phyloP scores from a whole-genome alignment of 2,113 vertebrate species.

The Eptesicus fuscus region DNA sequence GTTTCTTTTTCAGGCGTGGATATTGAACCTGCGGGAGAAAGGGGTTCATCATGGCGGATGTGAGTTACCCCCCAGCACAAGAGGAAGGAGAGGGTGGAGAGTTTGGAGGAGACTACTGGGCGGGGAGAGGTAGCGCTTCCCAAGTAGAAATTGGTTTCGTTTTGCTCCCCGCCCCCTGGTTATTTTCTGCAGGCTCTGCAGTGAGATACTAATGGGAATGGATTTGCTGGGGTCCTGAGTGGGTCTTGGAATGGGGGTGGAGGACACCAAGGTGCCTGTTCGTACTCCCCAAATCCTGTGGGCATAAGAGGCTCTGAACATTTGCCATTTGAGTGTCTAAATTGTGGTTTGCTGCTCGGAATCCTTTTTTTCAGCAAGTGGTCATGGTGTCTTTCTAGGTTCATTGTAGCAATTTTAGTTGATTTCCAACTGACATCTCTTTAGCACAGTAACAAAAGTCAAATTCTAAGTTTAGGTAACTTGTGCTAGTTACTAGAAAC shows the following conservation, averaged over 20 bases:
- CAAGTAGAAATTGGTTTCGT: neutral
- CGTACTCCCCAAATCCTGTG: neutral
- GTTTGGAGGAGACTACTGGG: neutral
- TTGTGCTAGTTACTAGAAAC: neutral
- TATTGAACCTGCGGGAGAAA: constrained; percentile 29
- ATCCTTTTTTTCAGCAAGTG: neutral
- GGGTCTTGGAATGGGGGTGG: neutral
- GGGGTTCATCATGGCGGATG: constrained; percentile 74
- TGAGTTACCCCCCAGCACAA: constrained; percentile 44
- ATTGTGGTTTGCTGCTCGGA: neutral
- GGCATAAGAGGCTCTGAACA: neutral
- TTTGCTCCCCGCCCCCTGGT: neutral
- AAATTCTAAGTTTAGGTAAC: neutral
- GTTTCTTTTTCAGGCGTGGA: constrained; percentile 66
- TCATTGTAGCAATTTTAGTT: neutral
- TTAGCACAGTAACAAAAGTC: neutral
- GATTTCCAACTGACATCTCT: neutral
- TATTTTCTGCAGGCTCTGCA: neutral
- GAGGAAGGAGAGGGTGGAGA: neutral
- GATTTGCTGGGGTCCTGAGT: neutral
- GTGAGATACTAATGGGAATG: neutral
- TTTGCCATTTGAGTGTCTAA: neutral
- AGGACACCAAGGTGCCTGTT: neutral
- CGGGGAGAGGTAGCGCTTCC: neutral
- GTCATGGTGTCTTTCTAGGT: neutral